phyloP scores from a whole-genome alignment of 2,797 vertebrate genomes.

The Fringilla coelebs region DNA sequence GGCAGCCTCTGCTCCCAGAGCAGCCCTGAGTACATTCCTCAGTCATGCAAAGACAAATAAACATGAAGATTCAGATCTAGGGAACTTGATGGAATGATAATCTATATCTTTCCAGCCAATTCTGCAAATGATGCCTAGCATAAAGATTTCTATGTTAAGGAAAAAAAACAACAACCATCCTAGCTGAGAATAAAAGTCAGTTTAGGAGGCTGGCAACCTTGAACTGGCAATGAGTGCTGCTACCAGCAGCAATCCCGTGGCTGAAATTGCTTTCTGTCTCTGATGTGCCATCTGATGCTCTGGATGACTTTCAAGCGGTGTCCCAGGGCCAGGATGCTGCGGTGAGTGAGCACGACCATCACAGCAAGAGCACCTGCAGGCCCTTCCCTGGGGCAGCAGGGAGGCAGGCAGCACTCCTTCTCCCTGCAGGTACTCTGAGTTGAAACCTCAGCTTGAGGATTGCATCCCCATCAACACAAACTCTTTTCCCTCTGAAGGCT shows the following conservation, averaged over 20 bases:
- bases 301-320: not conserved
- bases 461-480: rapidly evolving
- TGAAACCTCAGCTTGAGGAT: not conserved
- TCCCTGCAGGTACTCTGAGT: rapidly evolving
- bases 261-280: not conserved
- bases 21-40: not conserved
- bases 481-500: not conserved
- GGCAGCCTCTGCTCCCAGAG: not conserved
- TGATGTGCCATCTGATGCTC: constrained; percentile 13
- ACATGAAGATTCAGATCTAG: not conserved
- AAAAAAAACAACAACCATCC: not conserved
- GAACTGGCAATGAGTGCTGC: not conserved
- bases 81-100: not conserved
- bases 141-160: not conserved
- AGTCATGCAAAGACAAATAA: not conserved
- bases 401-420: not conserved
- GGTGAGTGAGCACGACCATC: rapidly evolving
- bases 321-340: not conserved
- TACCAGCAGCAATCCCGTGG: not conserved
- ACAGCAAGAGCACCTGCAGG: rapidly evolving
- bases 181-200: not conserved
- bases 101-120: not conserved
- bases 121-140: not conserved
- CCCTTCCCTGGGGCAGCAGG: not conserved
- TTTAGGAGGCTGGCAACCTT: not conserved